Conservation (phyloP, 1,140 invertebrate species). For the Heliconius himera region DNA sequence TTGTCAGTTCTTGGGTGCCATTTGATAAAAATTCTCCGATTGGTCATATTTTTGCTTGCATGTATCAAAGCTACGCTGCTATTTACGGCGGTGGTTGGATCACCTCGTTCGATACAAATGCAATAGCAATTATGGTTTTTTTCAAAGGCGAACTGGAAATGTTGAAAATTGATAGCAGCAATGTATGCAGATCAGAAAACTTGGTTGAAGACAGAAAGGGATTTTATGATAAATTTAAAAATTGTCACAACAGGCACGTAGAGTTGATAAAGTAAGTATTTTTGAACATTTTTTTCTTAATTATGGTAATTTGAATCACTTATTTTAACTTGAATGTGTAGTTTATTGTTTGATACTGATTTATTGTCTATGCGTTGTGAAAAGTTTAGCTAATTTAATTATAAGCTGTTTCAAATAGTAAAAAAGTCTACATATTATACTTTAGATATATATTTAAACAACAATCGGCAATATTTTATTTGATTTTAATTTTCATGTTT, state of each 20-base stretch:
- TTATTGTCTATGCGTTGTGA: too few relatives aligned
- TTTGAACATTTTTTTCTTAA: not conserved
- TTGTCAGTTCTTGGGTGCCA: conserved; percentile 64
- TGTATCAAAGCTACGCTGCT: conserved; percentile 52
- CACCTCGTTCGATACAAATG: conserved; percentile 59
- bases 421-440: too few relatives aligned
- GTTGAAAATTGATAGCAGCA: conserved; percentile 50
- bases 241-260: conserved; percentile 52
- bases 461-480: too few relatives aligned
- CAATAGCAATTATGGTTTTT: conserved; percentile 64
- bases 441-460: too few relatives aligned
- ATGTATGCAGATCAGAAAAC: conserved; percentile 49
- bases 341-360: too few relatives aligned
- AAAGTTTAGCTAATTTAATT: too few relatives aligned
- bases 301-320: not conserved
- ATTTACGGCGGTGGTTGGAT: conserved; percentile 66
- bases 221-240: conserved; percentile 43
- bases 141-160: conserved; percentile 57
- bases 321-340: not conserved
- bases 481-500: too few relatives aligned
- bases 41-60: conserved; percentile 50
- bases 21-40: conserved; percentile 54
- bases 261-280: conserved; percentile 47
- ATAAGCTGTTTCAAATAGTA: not conserved
- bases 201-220: conserved; percentile 29